Evolutionary conservation across 2,888 invertebrate genomes (phyloP).

Genomic region (Lissocephala sabroskyi): DNA sequence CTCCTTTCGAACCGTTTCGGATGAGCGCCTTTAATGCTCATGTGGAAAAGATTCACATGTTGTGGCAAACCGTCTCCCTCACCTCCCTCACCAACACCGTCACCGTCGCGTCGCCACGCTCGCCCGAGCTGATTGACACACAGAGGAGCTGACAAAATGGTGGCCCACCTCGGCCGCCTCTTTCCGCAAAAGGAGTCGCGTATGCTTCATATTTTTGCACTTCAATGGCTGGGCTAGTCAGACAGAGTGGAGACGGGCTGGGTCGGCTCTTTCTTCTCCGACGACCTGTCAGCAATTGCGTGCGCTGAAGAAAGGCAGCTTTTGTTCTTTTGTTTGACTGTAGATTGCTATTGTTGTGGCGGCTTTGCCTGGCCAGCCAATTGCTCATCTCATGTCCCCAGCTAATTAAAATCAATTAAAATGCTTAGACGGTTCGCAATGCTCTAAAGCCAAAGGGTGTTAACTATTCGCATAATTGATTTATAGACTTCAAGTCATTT

Average conservation of each 20-base stretch:
- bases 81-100: not conserved
- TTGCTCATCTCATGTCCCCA: constrained; percentile 47
- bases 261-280: constrained; percentile 4
- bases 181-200: no score
- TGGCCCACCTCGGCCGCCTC: constrained; percentile 1
- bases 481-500: no score
- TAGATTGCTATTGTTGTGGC: constrained; percentile 11
- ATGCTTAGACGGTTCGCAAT: constrained; percentile 41
- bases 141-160: constrained; percentile 34
- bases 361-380: constrained; percentile 28
- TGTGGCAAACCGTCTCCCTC: not conserved
- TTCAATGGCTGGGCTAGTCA: no score
- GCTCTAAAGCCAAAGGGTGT: no score
- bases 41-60: constrained; percentile 54
- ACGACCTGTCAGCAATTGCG: constrained; percentile 55
- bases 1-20: constrained; percentile 29
- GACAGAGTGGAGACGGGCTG: no score
- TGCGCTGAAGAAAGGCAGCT: constrained; percentile 54
- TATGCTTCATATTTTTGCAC: no score
- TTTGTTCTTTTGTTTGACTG: constrained; percentile 2
- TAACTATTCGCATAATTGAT: no score
- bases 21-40: constrained; percentile 54
- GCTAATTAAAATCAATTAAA: constrained; percentile 61
- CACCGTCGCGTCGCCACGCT: not conserved
- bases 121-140: not conserved